Base-by-base conservation (phyloP, 2,113 vertebrate species). In the Mus pahari region DNA sequence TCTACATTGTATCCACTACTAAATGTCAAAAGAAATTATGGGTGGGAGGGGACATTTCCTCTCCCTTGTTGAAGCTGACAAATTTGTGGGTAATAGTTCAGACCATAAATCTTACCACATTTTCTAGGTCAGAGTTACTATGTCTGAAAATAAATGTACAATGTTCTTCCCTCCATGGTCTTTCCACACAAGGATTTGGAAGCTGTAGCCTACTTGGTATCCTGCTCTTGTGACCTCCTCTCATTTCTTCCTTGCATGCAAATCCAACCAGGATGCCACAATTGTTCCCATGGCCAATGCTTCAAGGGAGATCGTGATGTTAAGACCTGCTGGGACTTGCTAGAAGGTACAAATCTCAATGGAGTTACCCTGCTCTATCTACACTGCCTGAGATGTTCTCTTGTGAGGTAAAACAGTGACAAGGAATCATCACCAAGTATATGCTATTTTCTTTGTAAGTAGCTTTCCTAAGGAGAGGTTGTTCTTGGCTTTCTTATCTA, bases 121-220 rank as follows among this genome's bases (percentile, higher is more conserved):
- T 50, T 71, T 86, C 81, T 89, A 50, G 88, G 42, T 19, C 48
- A 68, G 9, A 73, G 16, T 60, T 68, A 71, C 39, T 3, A 2
- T 50, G 16, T n/a, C 14, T 88, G 22, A 74, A 60, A 42, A 4
- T 33, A 58, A 39, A 79, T 64, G 55, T 60, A 66, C 10, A 2
- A 3, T 24, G 14, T 22, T 45, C n/a, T 90, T 45, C 5, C 2
- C 1, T 53, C 9, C 0, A 2, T 28, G 26, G 0, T 45, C 50
- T 39, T 33, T 16, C 55, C 14, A 3, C 6, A 19, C 62, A 17
- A 31, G 42, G 42, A 20, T 11, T 36, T 36, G 1, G 26, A 58
- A 73, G 33, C 12, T 17, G 26, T 4, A 60, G 3, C 1, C 13
- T 87, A 60, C 24, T 70, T 31, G 17, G 4, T 66, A 73, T 22